Evolutionary conservation across 2,888 invertebrate genomes (phyloP).

Genomic region (Ganaspis brasiliensis): DNA sequence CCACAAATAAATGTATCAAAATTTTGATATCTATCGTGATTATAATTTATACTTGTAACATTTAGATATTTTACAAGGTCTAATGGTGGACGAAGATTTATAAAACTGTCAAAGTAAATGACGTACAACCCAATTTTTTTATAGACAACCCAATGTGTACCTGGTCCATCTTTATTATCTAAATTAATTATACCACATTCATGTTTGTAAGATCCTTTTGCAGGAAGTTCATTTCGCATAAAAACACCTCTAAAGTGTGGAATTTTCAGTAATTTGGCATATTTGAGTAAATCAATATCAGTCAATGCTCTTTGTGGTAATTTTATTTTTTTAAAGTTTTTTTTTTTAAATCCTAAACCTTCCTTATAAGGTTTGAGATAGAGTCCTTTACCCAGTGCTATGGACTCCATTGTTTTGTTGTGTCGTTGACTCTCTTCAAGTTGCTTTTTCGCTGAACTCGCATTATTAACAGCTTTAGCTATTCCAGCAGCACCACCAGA

Average conservation of each 20-base stretch:
- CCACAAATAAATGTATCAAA: constrained; percentile 40
- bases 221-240: constrained; percentile 57
- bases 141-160: constrained; percentile 62
- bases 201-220: constrained; percentile 38
- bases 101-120: constrained; percentile 58
- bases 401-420: constrained; percentile 67
- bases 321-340: constrained; percentile 49
- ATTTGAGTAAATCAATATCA: constrained; percentile 55
- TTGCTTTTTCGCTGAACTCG: constrained; percentile 53
- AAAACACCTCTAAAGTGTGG: constrained; percentile 60
- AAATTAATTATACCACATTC: constrained; percentile 62
- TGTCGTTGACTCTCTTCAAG: constrained; percentile 66
- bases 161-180: constrained; percentile 53
- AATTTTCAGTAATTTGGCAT: constrained; percentile 55
- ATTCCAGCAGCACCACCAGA: constrained; percentile 47
- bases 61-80: constrained; percentile 49
- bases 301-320: constrained; percentile 61
- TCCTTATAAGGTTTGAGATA: not conserved
- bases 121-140: constrained; percentile 38
- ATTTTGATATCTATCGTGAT: constrained; percentile 49
- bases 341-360: constrained; percentile 56
- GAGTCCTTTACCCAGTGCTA: constrained; percentile 47
- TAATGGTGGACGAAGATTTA: constrained; percentile 50
- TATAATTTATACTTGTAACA: constrained; percentile 56
- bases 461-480: constrained; percentile 11